Evolutionary conservation across 2,888 invertebrate species (phyloP), one percentile per base, ranked within the genome.

Genomic region (Pachymerium ferrugineum): DNA sequence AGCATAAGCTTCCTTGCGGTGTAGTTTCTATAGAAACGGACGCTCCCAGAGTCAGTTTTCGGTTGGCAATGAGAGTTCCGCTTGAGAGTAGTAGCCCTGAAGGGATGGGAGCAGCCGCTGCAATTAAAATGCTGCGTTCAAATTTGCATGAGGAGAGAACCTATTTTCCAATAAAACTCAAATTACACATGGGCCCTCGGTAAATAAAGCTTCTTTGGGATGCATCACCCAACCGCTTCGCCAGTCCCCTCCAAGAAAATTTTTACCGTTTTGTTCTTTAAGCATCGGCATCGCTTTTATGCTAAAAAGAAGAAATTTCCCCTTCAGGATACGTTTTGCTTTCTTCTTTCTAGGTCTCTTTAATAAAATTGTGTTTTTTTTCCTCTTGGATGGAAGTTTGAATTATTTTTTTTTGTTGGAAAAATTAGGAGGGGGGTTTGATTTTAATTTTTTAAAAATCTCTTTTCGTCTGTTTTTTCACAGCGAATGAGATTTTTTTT

Each of bases 41-140:
- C 25, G 54, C 54, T 54, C 54, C 54, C 54, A 54, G 54, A 54
- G 25, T 54, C 54, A 54, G 54, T 54, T 54, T n/a, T 25, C 54
- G 54, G 54, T 25, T 54, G 54, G 54, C 54, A 54, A 54, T 25
- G 54, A 54, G 54, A 54, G 54, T 54, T 54, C 54, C 54, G 54
- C 54, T 54, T 54, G 54, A 54, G 54, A 54, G 54, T 54, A 54
- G 54, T 25, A 22, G 54, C 54, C 69, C 69, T 6, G 12, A 33
- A 69, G 69, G 29, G 28, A 69, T 33, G 69, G 69, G 54, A 54
- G 54, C 69, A 69, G 69, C 30, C 69, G 69, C 30, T 69, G 69
- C 69, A 69, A 69, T 69, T 69, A 69, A 69, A 69, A 69, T 69
- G 69, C 69, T 69, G 69, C 69, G 69, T 69, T 69, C 69, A 69